Evolutionary conservation across 1,140 invertebrate species (phyloP).

Genomic region (Platyura marginata): DNA sequence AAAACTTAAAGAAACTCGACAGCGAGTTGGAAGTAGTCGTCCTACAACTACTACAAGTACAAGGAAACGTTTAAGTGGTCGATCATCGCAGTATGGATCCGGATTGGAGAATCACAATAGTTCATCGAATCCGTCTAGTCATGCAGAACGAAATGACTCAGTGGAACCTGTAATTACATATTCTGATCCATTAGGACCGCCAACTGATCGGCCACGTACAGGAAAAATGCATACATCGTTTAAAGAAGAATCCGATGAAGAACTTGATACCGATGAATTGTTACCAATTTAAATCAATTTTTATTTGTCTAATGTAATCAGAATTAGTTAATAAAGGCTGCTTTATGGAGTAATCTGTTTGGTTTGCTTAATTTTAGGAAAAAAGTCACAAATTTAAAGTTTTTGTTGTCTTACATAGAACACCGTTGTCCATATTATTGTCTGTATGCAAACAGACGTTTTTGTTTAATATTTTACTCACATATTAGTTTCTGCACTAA

Average conservation of each 20-base stretch:
- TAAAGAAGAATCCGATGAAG: slow-evolving; percentile 57
- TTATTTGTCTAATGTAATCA: too few relatives aligned
- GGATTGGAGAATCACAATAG: not conserved
- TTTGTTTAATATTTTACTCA: too few relatives aligned
- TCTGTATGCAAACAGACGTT: too few relatives aligned
- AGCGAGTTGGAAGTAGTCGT: slow-evolving; percentile 30
- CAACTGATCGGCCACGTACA: slow-evolving; percentile 57
- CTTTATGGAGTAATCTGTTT: too few relatives aligned
- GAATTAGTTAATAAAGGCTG: too few relatives aligned
- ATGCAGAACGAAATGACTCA: not conserved
- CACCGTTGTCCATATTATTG: too few relatives aligned
- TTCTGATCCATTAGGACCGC: slow-evolving; percentile 54
- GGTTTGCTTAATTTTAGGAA: too few relatives aligned
- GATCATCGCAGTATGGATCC: too few relatives aligned
- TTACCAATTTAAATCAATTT: slow-evolving; percentile 36
- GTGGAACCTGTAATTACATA: slow-evolving; percentile 33
- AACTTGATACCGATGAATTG: slow-evolving; percentile 67
- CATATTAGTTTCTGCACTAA: too few relatives aligned
- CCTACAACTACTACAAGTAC: slow-evolving; percentile 15
- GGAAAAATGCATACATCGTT: slow-evolving; percentile 34
- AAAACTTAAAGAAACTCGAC: slow-evolving; percentile 51
- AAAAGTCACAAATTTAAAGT: too few relatives aligned
- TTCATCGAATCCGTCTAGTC: not conserved
- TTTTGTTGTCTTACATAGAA: too few relatives aligned
- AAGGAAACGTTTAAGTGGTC: not conserved